Conservation (phyloP, 2,888 invertebrate species). For the Calephelis perditalis region DNA sequence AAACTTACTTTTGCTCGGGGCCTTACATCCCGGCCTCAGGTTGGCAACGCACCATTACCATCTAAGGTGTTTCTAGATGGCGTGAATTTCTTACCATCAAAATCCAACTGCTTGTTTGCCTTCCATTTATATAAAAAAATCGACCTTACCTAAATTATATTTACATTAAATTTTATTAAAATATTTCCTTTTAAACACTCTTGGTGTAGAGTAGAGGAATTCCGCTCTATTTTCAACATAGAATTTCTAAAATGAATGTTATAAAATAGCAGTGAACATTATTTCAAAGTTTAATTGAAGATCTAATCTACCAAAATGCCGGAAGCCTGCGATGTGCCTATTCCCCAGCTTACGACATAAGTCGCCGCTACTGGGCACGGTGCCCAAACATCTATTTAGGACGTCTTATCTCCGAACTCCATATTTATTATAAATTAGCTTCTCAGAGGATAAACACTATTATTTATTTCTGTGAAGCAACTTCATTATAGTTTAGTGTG, state of each 20-base stretch:
- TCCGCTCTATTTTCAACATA: too few species aligned
- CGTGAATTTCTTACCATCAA: too few species aligned
- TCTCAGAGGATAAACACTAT: slow-evolving; percentile 13
- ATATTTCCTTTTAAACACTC: too few species aligned
- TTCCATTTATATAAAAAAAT: too few species aligned
- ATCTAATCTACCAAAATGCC: slow-evolving; percentile 35
- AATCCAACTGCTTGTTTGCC: too few species aligned
- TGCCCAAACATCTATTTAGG: slow-evolving; percentile 29
- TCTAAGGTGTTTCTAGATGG: too few species aligned
- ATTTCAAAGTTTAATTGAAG: slow-evolving; percentile 12
- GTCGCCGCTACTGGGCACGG: slow-evolving; percentile 29
- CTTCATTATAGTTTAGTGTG: slow-evolving; percentile 11
- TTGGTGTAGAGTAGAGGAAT: too few species aligned
- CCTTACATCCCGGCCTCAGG: too few species aligned
- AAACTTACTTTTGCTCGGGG: too few species aligned
- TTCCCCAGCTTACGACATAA: slow-evolving; percentile 30
- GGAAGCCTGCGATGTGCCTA: slow-evolving; percentile 32
- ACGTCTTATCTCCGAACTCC: slow-evolving; percentile 18
- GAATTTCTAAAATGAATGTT: background rate
- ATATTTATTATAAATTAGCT: slow-evolving; percentile 26
- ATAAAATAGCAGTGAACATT: slow-evolving; percentile 18
- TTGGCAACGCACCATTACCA: too few species aligned
- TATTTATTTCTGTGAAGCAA: slow-evolving; percentile 6
- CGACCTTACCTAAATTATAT: too few species aligned
- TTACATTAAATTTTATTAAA: too few species aligned